Base-by-base conservation (phyloP, 1,140 invertebrate species). In the Octopus bimaculoides region DNA sequence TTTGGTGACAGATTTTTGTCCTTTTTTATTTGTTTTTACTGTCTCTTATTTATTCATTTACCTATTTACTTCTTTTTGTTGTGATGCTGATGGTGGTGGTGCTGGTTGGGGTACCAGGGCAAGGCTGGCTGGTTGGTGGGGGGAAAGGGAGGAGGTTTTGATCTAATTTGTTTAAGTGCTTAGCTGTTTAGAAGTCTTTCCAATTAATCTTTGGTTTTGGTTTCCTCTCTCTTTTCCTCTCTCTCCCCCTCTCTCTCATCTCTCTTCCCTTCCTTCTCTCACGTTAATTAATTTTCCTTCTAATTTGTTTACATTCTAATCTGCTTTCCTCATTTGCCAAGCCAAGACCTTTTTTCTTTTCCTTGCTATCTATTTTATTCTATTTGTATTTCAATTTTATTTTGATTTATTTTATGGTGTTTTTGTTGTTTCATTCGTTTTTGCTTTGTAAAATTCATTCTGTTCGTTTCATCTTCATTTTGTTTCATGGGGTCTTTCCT, bases 221-320 rank as follows among this genome's bases (percentile, higher is more conserved):
- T 61, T 61, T 61, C 56, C 3, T 3, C 3, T 2, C 2, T 2
- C 2, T 3, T 61, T 3, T 17, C 3, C 1, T 61, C 17, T 3
- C 3, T 3, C 3, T 3, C 56, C 17, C 3, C 17, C 17, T 3
- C 56, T 1, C 1, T 1, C 1, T 1, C 1, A 1, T 61, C 9
- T 3, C 1, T 61, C 3, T 61, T 3, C 1, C 3, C 3, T 1
- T 61, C 56, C 3, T 3, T 61, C 17, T 17, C 56, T 12, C 17
- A 12, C 17, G 9, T 61, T 17, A 61, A 61, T 12, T 12, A 61
- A 61, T 61, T 17, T 61, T 61, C 17, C 56, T 61, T 12, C 17
- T 61, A 12, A 12, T 17, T 61, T 12, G 9, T 61, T 61, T 17
- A 17, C 17, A 12, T 12, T 61, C 56, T 61, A 12, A 12, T 17